Evolutionary conservation across 2,113 vertebrate genomes (phyloP).

Genomic region (Lepisosteus osseus): DNA sequence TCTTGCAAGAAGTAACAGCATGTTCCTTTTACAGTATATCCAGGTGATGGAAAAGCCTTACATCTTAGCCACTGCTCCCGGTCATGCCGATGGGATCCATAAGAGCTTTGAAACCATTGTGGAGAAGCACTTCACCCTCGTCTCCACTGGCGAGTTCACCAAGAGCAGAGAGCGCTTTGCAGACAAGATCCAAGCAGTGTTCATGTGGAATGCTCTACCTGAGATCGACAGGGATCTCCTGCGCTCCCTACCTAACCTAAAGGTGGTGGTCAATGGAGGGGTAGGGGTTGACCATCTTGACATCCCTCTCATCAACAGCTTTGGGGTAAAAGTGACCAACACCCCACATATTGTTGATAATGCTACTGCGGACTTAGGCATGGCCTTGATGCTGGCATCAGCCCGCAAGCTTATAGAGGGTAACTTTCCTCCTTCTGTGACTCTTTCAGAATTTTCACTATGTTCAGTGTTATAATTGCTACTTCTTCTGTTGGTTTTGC

Average conservation of each 20-base stretch:
- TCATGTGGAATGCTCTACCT: conserved; percentile 45
- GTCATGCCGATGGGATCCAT: conserved; percentile 42
- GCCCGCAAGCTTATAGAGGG: conserved; percentile 69
- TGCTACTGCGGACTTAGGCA: conserved; percentile 70
- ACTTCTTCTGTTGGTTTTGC: no score
- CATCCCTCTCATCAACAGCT: conserved; percentile 60
- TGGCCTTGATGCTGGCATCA: conserved; percentile 69
- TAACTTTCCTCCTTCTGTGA: conserved; percentile 34
- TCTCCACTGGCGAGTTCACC: conserved; percentile 60
- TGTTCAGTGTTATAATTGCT: background rate
- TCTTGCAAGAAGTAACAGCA: no score
- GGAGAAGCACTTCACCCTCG: conserved; percentile 64
- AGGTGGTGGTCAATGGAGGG: conserved; percentile 63
- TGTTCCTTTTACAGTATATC: no score
- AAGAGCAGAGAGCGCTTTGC: conserved; percentile 48
- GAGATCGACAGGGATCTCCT: no score
- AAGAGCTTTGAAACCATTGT: conserved; percentile 43
- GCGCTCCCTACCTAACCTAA: conserved; percentile 57
- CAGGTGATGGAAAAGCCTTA: conserved; percentile 48
- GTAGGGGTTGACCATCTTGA: conserved; percentile 75
- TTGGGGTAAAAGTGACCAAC: conserved; percentile 69
- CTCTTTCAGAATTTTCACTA: background rate
- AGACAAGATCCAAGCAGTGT: conserved; percentile 58
- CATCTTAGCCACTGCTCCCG: conserved; percentile 51
- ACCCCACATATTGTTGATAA: conserved; percentile 61